Percentiles rank a stretch among this genome's conserved stretches.
Evolutionary conservation across 2,888 invertebrate species (phyloP).

Genomic region (Zelleria hepariella): DNA sequence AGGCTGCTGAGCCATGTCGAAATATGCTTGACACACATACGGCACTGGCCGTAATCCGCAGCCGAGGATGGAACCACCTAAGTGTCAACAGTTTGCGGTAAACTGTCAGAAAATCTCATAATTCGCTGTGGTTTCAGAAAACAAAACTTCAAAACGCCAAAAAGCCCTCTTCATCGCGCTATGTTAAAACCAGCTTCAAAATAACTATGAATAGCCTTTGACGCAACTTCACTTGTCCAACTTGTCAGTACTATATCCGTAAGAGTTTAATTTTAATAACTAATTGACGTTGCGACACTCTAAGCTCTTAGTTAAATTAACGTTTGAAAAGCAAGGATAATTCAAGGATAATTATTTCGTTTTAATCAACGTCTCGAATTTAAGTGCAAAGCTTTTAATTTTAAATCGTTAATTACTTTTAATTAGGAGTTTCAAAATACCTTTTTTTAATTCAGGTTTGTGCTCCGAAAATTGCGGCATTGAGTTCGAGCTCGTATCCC

Average conservation of each 20-base stretch:
- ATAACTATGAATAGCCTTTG: background rate
- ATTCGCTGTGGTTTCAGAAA: background rate
- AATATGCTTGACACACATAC: slow-evolving; percentile 63
- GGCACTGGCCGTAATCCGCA: slow-evolving; percentile 31
- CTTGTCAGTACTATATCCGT: background rate
- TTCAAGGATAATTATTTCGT: background rate
- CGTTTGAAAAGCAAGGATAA: background rate
- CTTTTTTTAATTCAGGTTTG: background rate
- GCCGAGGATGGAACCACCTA: slow-evolving; percentile 10
- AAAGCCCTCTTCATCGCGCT: background rate
- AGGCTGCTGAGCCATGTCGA: slow-evolving; percentile 32
- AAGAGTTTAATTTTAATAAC: background rate
- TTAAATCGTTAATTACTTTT: background rate
- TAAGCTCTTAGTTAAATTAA: background rate
- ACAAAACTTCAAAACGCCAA: background rate
- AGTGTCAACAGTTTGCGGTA: background rate
- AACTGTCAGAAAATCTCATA: background rate
- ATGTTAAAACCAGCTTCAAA: background rate
- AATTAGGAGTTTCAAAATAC: background rate
- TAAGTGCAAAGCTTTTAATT: background rate
- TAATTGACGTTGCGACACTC: background rate
- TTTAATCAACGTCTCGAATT: background rate
- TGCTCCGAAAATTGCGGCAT: background rate
- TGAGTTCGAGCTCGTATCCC: slow-evolving; percentile 18
- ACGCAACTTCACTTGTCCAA: background rate